These are phyloP conservation scores for Hemithea aestivaria DNA, from an alignment of 2,888 invertebrate species.

Conservation along the genomic window DNA sequence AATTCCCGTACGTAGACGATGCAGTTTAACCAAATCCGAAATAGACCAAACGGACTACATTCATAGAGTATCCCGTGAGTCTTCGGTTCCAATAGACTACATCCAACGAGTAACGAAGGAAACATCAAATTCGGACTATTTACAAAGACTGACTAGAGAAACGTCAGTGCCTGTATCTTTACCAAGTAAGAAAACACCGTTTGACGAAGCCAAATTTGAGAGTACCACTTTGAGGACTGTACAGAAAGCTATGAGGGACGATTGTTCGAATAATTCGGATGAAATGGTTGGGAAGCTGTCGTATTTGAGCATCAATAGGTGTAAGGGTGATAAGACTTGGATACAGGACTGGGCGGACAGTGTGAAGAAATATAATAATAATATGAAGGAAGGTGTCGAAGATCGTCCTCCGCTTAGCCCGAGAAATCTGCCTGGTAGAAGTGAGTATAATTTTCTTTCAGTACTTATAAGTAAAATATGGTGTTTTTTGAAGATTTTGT, in stretches of 20 bases:
- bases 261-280: slow-evolving; percentile 51
- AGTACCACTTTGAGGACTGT: slow-evolving; percentile 63
- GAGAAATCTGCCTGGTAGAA: slow-evolving; percentile 52
- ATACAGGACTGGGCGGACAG: slow-evolving; percentile 83
- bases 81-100: slow-evolving; percentile 56
- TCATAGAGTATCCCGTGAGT: slow-evolving; percentile 59
- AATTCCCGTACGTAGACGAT: slow-evolving; percentile 59
- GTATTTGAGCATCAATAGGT: slow-evolving; percentile 67
- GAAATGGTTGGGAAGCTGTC: slow-evolving; percentile 66
- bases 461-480: too few species aligned
- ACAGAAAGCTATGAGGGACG: slow-evolving; percentile 57
- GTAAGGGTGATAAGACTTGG: slow-evolving; percentile 78
- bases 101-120: slow-evolving; percentile 60
- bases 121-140: slow-evolving; percentile 71
- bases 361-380: slow-evolving; percentile 74
- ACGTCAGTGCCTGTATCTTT: slow-evolving; percentile 67
- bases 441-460: slow-evolving; percentile 51
- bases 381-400: slow-evolving; percentile 50
- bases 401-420: slow-evolving; percentile 67
- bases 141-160: slow-evolving; percentile 63
- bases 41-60: slow-evolving; percentile 82
- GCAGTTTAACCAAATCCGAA: slow-evolving; percentile 84
- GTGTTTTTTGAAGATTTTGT: too few species aligned
- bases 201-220: slow-evolving; percentile 58
- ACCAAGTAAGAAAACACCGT: slow-evolving; percentile 48